Percentiles rank a stretch among this genome's conserved stretches.
phyloP scores from a whole-genome alignment of 2,113 vertebrate genomes.

The Hyla sarda region DNA sequence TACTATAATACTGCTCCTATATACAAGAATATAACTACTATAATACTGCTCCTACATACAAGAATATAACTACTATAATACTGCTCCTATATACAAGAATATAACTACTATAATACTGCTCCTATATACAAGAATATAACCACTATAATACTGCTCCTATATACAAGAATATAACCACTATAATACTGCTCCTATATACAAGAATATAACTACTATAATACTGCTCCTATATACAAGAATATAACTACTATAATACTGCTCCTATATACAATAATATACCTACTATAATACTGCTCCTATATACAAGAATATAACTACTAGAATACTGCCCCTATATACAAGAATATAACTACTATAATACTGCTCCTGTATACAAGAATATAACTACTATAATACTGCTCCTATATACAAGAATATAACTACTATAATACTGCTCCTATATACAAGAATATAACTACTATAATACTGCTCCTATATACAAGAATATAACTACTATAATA shows the following conservation, averaged over 20 bases:
- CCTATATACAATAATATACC: too few relatives aligned
- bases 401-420: background rate
- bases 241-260: background rate
- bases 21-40: background rate
- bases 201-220: background rate
- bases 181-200: slow-evolving; percentile 6
- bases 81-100: background rate
- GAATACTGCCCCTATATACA: background rate
- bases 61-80: too few relatives aligned
- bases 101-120: slow-evolving; percentile 5
- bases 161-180: slow-evolving; percentile 1
- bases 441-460: slow-evolving; percentile 5
- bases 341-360: too few relatives aligned
- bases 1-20: background rate
- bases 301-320: background rate
- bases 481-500: background rate
- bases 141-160: background rate
- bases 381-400: slow-evolving; percentile 5
- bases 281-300: background rate
- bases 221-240: slow-evolving; percentile 3
- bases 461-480: slow-evolving; percentile 6
- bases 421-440: background rate
- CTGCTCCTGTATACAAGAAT: background rate
- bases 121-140: background rate
- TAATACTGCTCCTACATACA: background rate